phyloP scores from a whole-genome alignment of 2,797 vertebrate genomes.

The Eurystomus glaucurus region DNA sequence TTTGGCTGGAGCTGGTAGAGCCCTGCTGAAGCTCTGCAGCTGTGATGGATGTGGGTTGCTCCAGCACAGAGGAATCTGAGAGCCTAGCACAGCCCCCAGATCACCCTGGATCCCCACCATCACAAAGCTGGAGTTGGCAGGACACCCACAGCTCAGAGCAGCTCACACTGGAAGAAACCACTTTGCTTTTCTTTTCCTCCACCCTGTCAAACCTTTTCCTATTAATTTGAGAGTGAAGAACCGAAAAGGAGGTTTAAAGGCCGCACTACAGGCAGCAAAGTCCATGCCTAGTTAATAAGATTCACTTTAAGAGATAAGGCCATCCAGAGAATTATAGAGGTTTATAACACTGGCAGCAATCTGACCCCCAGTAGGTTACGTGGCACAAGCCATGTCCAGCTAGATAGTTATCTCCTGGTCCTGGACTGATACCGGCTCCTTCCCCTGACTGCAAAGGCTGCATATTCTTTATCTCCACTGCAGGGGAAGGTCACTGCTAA shows the following conservation, averaged over 20 bases:
- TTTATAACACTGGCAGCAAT: not conserved
- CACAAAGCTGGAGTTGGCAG: not conserved
- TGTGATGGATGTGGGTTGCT: not conserved
- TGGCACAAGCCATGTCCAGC: conserved; percentile 36
- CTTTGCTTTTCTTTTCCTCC: not conserved
- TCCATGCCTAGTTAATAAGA: conserved; percentile 16
- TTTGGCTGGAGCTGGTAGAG: not conserved
- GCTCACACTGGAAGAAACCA: not conserved
- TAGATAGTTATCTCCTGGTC: not conserved
- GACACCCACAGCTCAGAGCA: not conserved
- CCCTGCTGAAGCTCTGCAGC: not conserved
- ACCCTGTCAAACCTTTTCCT: not conserved
- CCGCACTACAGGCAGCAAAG: conserved; percentile 14
- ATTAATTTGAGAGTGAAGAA: not conserved
- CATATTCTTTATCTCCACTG: conserved; percentile 14
- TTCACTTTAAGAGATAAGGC: conserved; percentile 47
- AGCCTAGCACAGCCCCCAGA: not conserved
- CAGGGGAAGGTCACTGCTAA: not conserved
- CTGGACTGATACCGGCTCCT: not conserved
- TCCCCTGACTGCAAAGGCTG: conserved; percentile 4
- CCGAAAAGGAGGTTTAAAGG: not conserved
- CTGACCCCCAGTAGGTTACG: not conserved
- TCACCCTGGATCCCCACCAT: not conserved
- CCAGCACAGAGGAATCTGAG: rapidly evolving
- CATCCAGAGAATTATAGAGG: not conserved